Evolutionary conservation across 2,888 invertebrate species (phyloP), one percentile per base, ranked within the genome.

Genomic region (Synergus japonicus): DNA sequence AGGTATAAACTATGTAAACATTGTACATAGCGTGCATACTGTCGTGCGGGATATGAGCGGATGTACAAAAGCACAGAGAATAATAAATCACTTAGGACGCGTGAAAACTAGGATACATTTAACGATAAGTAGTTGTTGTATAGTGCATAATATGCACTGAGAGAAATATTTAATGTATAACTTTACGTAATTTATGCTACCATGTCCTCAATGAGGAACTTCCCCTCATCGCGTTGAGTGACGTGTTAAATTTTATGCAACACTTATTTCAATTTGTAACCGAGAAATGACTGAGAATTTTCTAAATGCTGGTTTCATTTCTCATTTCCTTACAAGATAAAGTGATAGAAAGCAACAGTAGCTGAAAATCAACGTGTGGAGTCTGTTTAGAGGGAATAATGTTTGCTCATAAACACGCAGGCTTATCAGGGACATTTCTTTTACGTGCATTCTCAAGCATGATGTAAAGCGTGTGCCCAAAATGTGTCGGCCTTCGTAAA

Each of bases 61-160:
- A 69, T 69, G 69, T 69, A 69, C 69, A 49, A 69, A 69, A 69
- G 49, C 73, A 54, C 37, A 73, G 73, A 58, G 41, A 49, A 73
- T 73, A 73, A 73, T 73, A 73, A 54, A 73, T 73, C 54, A 73
- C 41, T 54, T 73, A 73, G 73, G 54, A 54, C 54, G 73, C 73
- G 54, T 73, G 73, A 73, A 73, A 73, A 73, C 73, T 73, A 73
- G 73, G 73, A 73, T 58, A 41, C 73, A 73, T 73, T 58, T 73
- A 37, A 37, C 54, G 73, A 73, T 73, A 58, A 73, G 73, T 54
- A 73, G 49, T 73, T 37, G 29, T 22, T 54, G 67, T 67, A 46
- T 54, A 73, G 49, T 73, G 67, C 44, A 46, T 54, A 73, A 73
- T 73, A 54, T 73, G 29, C 37, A 54, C 46, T 37, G 3, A 73